These are phyloP conservation scores for Trichomalopsis sarcophagae DNA, from an alignment of 1,140 invertebrate species.

Conservation along the genomic window DNA sequence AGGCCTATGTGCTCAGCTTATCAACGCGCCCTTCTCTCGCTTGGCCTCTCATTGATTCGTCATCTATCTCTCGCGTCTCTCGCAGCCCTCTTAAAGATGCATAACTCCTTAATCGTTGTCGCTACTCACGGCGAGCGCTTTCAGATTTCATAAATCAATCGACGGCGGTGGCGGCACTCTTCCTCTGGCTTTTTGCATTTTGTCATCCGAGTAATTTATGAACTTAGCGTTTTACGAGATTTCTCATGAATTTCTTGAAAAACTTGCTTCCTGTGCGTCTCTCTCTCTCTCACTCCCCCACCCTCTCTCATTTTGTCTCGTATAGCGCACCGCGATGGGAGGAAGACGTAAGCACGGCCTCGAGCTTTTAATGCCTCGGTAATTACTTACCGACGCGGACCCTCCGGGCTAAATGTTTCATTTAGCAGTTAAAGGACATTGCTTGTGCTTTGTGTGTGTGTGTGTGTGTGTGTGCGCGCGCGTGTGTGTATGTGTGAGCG, in stretches of 20 bases:
- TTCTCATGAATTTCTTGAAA: constrained; percentile 46
- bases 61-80: background rate
- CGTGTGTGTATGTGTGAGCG: too few relatives aligned
- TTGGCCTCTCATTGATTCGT: constrained; percentile 16
- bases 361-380: constrained; percentile 58
- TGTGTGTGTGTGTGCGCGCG: too few relatives aligned
- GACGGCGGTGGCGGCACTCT: background rate
- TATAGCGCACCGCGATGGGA: constrained; percentile 3
- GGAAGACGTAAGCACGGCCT: constrained; percentile 35
- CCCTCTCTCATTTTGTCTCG: background rate
- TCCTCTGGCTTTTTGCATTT: constrained; percentile 20
- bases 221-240: constrained; percentile 39
- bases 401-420: constrained; percentile 62
- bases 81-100: background rate
- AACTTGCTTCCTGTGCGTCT: constrained; percentile 36
- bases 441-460: background rate
- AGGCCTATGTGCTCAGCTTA: too few relatives aligned
- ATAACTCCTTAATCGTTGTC: constrained; percentile 21
- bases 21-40: background rate
- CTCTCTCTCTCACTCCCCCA: constrained; percentile 10
- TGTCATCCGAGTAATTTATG: constrained; percentile 38
- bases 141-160: constrained; percentile 15
- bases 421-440: constrained; percentile 51
- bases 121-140: background rate
- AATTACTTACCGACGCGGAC: constrained; percentile 64